A percentile compares a stretch with the other conserved stretches of the same genome.
Conservation (phyloP, 2,797 vertebrate species). For the Enteromius mattozi region DNA sequence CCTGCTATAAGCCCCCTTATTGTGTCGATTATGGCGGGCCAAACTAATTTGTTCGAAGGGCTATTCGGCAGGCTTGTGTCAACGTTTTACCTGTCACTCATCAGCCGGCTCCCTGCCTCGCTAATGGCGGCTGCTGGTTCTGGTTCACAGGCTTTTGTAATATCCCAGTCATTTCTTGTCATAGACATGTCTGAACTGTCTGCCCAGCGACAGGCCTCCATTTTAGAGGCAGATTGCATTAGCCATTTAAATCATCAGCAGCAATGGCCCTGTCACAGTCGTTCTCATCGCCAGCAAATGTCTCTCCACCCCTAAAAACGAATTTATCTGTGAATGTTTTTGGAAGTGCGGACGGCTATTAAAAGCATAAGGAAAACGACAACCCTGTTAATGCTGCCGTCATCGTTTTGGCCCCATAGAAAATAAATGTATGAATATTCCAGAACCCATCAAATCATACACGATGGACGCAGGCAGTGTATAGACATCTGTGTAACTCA, state of each 20-base stretch:
- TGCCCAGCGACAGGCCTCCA: constrained; percentile 40
- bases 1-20: constrained; percentile 25
- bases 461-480: not conserved
- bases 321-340: constrained; percentile 46
- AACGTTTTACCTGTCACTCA: constrained; percentile 54
- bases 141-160: constrained; percentile 47
- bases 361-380: constrained; percentile 45
- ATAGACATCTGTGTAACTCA: not conserved
- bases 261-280: constrained; percentile 53
- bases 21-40: constrained; percentile 47
- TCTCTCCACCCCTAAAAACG: not conserved
- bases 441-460: constrained; percentile 27
- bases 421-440: constrained; percentile 47
- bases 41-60: constrained; percentile 49
- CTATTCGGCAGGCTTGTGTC: constrained; percentile 43
- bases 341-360: constrained; percentile 36
- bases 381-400: constrained; percentile 32
- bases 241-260: constrained; percentile 62
- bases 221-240: constrained; percentile 59
- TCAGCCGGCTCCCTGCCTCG: constrained; percentile 10
- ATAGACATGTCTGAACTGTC: constrained; percentile 52
- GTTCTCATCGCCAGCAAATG: not conserved
- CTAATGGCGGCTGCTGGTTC: constrained; percentile 40
- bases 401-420: constrained; percentile 10
- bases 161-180: constrained; percentile 48